Evolutionary conservation across 2,888 invertebrate genomes (phyloP).

Genomic region (Eulithis testata): DNA sequence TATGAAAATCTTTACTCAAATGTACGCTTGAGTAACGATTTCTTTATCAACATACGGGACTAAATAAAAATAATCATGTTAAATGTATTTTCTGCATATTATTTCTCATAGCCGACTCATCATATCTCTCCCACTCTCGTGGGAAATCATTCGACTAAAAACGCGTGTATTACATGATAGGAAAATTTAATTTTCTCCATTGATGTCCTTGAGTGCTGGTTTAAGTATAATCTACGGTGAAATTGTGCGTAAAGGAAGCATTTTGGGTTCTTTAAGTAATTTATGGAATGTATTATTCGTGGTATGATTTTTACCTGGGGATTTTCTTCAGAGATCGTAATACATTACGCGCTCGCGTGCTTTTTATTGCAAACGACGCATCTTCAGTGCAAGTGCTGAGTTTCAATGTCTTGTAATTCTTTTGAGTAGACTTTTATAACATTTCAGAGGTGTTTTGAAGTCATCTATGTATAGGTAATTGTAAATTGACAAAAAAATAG

Average conservation of each 20-base stretch:
- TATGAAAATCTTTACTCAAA: too few species aligned
- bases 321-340: neutral
- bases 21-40: too few species aligned
- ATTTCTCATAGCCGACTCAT: conserved; percentile 5
- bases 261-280: conserved; percentile 25
- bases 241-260: conserved; percentile 34
- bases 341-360: neutral
- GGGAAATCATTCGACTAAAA: conserved; percentile 70
- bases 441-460: too few species aligned
- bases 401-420: too few species aligned
- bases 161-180: conserved; percentile 45
- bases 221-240: conserved; percentile 35
- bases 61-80: too few species aligned
- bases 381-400: neutral
- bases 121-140: conserved; percentile 45
- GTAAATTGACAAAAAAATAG: too few species aligned
- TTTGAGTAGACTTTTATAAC: too few species aligned
- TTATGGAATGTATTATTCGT: conserved; percentile 18
- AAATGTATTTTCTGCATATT: neutral
- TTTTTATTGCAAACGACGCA: neutral
- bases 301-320: conserved; percentile 24
- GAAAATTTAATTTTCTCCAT: conserved; percentile 50
- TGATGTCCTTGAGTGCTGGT: conserved; percentile 34
- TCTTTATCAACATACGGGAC: too few species aligned
- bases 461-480: too few species aligned